Conservation (phyloP, 2,888 invertebrate species). For the Clivina fossor region DNA sequence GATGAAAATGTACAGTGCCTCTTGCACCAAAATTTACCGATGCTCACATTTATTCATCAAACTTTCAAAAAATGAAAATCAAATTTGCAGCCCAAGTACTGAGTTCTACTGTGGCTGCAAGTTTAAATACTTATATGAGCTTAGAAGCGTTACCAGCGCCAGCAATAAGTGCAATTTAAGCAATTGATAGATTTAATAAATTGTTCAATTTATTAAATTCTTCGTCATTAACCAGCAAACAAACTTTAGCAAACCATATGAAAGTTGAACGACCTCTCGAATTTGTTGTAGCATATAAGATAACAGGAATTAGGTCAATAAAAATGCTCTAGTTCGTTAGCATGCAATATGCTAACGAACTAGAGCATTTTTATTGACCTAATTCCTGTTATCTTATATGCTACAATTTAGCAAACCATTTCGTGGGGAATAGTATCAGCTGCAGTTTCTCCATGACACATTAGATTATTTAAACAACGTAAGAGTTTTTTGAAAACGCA, state of each 20-base stretch:
- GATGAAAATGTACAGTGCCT: slow-evolving; percentile 20
- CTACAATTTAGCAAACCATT: slow-evolving; percentile 28
- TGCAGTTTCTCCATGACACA: slow-evolving; percentile 37
- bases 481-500: slow-evolving; percentile 31
- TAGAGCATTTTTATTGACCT: too few relatives aligned
- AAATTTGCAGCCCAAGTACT: slow-evolving; percentile 39
- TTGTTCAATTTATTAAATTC: slow-evolving; percentile 42
- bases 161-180: slow-evolving; percentile 35
- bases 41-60: slow-evolving; percentile 37
- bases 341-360: too few relatives aligned
- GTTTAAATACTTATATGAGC: slow-evolving; percentile 36
- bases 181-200: slow-evolving; percentile 39
- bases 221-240: slow-evolving; percentile 20
- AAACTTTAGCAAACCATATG: too few relatives aligned
- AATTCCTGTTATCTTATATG: too few relatives aligned
- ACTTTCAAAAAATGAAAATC: slow-evolving; percentile 40
- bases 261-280: too few relatives aligned
- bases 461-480: slow-evolving; percentile 34
- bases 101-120: slow-evolving; percentile 39
- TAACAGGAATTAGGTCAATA: too few relatives aligned
- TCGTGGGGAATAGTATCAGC: slow-evolving; percentile 33
- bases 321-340: too few relatives aligned
- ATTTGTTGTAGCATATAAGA: too few relatives aligned
- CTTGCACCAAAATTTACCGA: slow-evolving; percentile 37
- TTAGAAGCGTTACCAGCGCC: slow-evolving; percentile 34